Evolutionary conservation across 2,888 invertebrate species (phyloP).

Genomic region (Psylliodes chrysocephalus): DNA sequence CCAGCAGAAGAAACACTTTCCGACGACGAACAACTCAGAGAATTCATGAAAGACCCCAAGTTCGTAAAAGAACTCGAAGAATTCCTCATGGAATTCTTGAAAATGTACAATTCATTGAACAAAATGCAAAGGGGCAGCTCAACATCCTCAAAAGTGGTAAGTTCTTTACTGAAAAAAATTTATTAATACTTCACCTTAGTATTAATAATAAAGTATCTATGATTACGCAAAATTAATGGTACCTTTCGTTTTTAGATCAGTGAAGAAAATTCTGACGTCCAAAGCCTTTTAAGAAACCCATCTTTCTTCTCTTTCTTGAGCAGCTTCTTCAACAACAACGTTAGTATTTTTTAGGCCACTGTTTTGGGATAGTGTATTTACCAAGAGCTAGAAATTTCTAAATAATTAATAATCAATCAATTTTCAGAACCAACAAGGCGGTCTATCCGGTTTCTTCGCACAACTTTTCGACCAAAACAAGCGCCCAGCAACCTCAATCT

Average conservation of each 20-base stretch:
- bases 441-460: not conserved
- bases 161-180: too few species aligned
- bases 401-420: not conserved
- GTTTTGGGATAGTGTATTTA: too few species aligned
- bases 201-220: too few species aligned
- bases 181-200: too few species aligned
- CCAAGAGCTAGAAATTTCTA: too few species aligned
- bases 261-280: not conserved
- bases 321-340: not conserved
- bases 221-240: too few species aligned
- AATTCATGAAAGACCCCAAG: slow-evolving; percentile 18
- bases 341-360: not conserved
- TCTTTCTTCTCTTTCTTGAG: slow-evolving; percentile 5
- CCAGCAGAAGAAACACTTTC: not conserved
- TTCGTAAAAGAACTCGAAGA: slow-evolving; percentile 25
- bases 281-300: slow-evolving; percentile 1
- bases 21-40: slow-evolving; percentile 16
- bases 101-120: slow-evolving; percentile 7
- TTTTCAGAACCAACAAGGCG: not conserved
- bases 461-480: slow-evolving; percentile 1
- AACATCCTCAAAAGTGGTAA: not conserved
- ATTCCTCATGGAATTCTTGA: slow-evolving; percentile 27
- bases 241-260: not conserved
- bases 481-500: not conserved
- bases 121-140: not conserved